Conservation (phyloP, 2,113 vertebrate species). For the Hystrix brachyura region DNA sequence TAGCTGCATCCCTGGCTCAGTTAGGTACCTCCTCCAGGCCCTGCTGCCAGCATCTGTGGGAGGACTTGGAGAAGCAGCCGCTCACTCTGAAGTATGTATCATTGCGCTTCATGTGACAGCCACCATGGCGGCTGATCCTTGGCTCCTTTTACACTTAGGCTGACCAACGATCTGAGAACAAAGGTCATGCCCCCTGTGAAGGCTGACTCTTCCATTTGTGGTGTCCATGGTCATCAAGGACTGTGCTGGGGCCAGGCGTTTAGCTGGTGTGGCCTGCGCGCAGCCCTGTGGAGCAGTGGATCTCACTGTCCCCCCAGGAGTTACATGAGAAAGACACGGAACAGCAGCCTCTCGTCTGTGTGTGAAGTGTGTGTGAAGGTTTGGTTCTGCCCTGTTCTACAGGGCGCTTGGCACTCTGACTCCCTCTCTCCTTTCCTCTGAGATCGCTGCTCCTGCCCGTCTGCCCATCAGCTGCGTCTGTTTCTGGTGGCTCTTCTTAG, state of each 20-base stretch:
- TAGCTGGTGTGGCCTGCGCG: too few relatives aligned
- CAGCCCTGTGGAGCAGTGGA: background rate
- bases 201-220: conserved; percentile 66
- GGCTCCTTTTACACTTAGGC: conserved; percentile 23
- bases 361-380: background rate
- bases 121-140: background rate
- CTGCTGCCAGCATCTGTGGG: conserved; percentile 24
- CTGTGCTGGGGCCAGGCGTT: background rate
- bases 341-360: background rate
- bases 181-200: conserved; percentile 66
- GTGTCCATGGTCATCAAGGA: background rate
- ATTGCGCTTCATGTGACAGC: conserved; percentile 52
- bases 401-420: background rate
- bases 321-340: background rate
- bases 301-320: background rate
- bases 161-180: conserved; percentile 45
- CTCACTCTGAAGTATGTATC: conserved; percentile 2
- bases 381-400: background rate
- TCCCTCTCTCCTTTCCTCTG: background rate
- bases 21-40: background rate
- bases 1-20: background rate
- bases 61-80: background rate
- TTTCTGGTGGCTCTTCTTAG: background rate
- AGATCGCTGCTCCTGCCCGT: background rate
- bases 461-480: background rate